Evolutionary conservation across 2,888 invertebrate genomes (phyloP), one percentile per base, ranked within the genome.

Genomic region (Dicroscelio sp.): DNA sequence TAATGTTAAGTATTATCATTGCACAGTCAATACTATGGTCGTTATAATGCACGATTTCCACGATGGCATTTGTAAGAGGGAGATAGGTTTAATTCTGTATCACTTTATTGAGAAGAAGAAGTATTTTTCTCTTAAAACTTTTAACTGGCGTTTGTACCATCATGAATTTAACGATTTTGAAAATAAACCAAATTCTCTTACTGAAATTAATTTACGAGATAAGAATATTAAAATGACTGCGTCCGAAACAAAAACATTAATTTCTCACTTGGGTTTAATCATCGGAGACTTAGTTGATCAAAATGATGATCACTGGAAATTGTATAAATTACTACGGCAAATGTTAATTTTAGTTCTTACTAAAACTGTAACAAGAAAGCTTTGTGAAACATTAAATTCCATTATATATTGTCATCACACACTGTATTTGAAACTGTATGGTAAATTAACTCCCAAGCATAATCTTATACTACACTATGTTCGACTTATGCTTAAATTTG

Each of bases 21-120:
- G 82, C 23, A 31, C 69, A n/a, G 58, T 78, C 6, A 69, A 76
- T 71, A 23, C 55, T 0, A 58, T 31, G 17, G 88, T 78, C 2
- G 78, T 83, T 63, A 6, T 52, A 14, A 88, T 88, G 88, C 82
- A 88, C 33, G 88, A 82, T 38, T 60, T 88, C 0, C 38, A 69
- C 5, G 83, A 78, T 12, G 78, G 83, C 10, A 78, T 88, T 25
- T 78, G 88, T 30, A 88, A 88, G 71, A 10, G 1, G 20, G 69
- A 88, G 31, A 78, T 88, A 17, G 71, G 71, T 1, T 6, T 48
- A 27, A 79, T 88, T 25, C 31, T 84, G 4, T 20, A 65, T 71
- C 23, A 84, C 55, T 88, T 85, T 43, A 71, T 83, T 0, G 33
- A 55, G 23, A 14, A 3, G 12, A 71, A 78, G 78, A 84, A 79